Evolutionary conservation across 2,797 vertebrate species (phyloP).

Genomic region (Poecilia picta): DNA sequence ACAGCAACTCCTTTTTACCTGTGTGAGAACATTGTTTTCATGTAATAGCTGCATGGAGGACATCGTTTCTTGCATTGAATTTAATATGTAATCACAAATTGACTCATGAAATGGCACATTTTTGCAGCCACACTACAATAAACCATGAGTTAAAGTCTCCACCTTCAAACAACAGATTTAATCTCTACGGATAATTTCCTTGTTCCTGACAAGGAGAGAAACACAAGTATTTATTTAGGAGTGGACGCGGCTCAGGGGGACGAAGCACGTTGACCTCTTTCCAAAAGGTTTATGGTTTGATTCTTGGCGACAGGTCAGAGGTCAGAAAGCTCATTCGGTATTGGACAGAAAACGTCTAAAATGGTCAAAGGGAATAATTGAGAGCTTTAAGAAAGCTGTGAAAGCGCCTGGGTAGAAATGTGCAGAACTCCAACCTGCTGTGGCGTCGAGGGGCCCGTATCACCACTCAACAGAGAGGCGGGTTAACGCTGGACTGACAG

Average conservation of each 20-base stretch:
- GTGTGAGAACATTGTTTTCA: background rate
- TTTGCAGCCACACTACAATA: background rate
- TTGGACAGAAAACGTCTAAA: background rate
- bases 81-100: background rate
- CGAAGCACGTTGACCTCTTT: background rate
- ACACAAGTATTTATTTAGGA: background rate
- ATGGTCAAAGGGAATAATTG: background rate
- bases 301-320: background rate
- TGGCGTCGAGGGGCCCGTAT: slow-evolving; percentile 43
- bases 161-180: background rate
- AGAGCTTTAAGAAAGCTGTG: background rate
- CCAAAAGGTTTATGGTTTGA: background rate
- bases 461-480: slow-evolving; percentile 32
- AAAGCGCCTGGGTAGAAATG: background rate
- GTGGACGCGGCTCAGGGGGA: background rate
- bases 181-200: background rate
- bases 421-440: slow-evolving; percentile 8
- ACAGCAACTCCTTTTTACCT: background rate
- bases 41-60: background rate
- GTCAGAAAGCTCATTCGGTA: background rate
- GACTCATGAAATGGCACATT: background rate
- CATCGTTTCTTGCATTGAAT: background rate
- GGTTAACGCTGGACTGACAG: slow-evolving; percentile 32
- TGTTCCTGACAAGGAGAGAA: slow-evolving; percentile 1
- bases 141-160: background rate